Base-by-base conservation (phyloP, 1,140 invertebrate species). In the Bathynomus jamesi region DNA sequence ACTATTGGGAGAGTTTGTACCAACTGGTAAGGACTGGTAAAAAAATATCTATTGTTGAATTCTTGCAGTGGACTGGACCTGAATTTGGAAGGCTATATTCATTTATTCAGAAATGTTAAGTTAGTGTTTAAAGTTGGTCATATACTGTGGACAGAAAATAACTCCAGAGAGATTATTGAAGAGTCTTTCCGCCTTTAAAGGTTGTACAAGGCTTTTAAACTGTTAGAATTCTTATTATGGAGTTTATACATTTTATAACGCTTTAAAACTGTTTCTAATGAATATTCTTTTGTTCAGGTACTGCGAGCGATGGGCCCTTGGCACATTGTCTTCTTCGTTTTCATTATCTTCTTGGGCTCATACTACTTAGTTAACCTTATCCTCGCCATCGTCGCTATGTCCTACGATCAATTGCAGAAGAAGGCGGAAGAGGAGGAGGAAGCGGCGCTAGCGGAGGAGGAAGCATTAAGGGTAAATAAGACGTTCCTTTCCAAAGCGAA, bases 341-440 rank as follows among this genome's bases (percentile, higher is more conserved):
- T 98, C 71, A 96, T 98, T 82, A 98, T 99, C 83, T 96, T 99
- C 85, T 87, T 98, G 80, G 95, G 96, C 78, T 98, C 96, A 65
- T 98, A 98, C 85, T 99, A 98, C 86, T 89, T 98, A 79, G 94
- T 98, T 75, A 99, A 99, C 85, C 90, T 99, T 85, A 99, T 98
- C 82, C 90, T 99, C 85, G 96, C 96, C 82, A 98, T 98, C 85
- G 96, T 98, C 82, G 95, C 96, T 78, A 98, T 99, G 95, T 97
- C 95, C 21, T 98, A 99, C 84, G 94, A 98, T 82, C 95, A 98
- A 82, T 87, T 98, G 82, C 95, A 98, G 84, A 97, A 97, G 87
- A 96, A 96, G 85, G 95, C 95, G 24, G 91, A 96, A 83, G 94
- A 96, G 82, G 95, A 98, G 82, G 94, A 96, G 82, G 83, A 83